Conservation (phyloP, 2,113 vertebrate genomes). For the Procavia capensis region DNA sequence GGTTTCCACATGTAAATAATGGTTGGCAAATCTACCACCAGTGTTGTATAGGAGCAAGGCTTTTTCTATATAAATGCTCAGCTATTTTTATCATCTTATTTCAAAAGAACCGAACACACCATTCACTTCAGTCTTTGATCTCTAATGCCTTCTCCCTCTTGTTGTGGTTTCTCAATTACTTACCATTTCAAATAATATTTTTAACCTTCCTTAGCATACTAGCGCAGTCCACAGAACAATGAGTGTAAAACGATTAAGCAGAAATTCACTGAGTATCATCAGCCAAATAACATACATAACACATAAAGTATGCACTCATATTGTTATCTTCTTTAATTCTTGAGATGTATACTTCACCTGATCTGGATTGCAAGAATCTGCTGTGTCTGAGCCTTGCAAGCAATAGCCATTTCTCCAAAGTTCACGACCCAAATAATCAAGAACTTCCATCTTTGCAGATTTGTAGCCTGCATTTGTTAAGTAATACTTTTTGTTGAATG, state of each 20-base stretch:
- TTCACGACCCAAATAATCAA: neutral
- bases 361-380: neutral
- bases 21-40: neutral
- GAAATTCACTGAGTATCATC: neutral
- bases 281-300: neutral
- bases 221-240: neutral
- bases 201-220: neutral
- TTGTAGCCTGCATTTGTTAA: neutral
- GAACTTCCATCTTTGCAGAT: neutral
- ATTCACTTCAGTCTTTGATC: neutral
- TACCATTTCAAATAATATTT: slow-evolving; percentile 6
- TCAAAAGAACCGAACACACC: neutral
- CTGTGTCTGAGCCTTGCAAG: neutral
- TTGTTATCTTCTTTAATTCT: neutral
- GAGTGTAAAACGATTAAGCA: neutral
- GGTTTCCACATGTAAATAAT: neutral
- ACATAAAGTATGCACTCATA: neutral
- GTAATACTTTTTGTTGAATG: neutral
- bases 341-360: neutral
- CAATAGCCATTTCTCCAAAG: neutral
- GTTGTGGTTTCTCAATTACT: neutral
- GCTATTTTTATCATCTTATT: neutral
- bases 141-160: neutral
- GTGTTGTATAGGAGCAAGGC: neutral
- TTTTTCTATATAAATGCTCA: neutral